A percentile compares a stretch with the other conserved stretches of the same genome.
Evolutionary conservation across 2,888 invertebrate species (phyloP).

Genomic region (Leucophenga maculata): DNA sequence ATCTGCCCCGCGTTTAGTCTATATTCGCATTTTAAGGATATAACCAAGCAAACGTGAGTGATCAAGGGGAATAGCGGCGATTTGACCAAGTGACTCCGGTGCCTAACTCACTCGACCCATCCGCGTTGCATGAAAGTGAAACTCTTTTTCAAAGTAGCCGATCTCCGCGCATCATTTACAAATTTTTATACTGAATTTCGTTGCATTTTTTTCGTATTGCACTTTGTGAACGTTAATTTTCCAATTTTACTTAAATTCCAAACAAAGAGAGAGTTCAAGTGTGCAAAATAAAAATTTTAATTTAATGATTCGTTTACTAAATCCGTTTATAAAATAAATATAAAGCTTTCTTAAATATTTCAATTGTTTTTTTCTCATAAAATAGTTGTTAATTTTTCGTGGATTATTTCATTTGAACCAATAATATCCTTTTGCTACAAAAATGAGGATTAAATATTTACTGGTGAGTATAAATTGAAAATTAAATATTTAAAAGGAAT

Average conservation of each 20-base stretch:
- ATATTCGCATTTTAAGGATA: not conserved
- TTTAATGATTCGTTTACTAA: not conserved
- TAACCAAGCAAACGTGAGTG: conserved; percentile 14
- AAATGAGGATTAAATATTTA: conserved; percentile 61
- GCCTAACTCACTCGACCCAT: not conserved
- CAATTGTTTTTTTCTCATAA: not conserved
- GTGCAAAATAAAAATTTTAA: not conserved
- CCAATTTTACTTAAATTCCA: not conserved
- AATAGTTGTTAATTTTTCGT: not conserved
- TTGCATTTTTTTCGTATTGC: not conserved
- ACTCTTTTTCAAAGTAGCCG: conserved; percentile 1
- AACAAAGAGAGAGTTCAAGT: not conserved
- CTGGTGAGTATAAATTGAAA: conserved; percentile 58
- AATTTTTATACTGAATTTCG: not conserved
- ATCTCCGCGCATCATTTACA: not conserved
- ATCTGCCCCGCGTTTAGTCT: not conserved
- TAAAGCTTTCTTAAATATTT: not conserved
- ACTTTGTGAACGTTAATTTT: not conserved
- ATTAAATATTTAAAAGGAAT: no score
- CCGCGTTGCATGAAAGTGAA: conserved; percentile 13
- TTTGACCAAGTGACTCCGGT: not conserved
- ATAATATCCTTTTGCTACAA: conserved; percentile 35
- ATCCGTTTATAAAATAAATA: not conserved
- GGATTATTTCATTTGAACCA: not conserved
- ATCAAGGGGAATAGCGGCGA: not conserved